Base-by-base conservation (phyloP, 2,888 invertebrate species). In the Stenodera caucasica region DNA sequence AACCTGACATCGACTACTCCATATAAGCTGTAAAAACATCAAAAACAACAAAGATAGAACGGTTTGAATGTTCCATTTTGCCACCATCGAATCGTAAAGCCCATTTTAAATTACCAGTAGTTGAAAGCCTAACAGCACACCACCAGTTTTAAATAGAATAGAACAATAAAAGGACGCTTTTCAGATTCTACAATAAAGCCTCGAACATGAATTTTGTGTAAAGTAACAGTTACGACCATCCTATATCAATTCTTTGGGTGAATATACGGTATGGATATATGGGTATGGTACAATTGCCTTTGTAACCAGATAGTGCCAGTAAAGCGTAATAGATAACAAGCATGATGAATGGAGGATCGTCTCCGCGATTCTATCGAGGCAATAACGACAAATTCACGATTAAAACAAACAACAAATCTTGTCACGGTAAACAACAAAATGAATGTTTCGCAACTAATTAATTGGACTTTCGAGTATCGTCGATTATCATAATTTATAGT, bases 81-180 rank as follows among this genome's bases (percentile, higher is more conserved):
- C 65, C 65, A 69, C 69, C 69, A 66, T 61, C 66, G 62, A 23
- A 45, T 21, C 45, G 45, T 45, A 45, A 11, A 21, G 11, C 45
- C 45, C 21, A 45, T 45, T 45, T 64, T 66, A 67, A 72, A 74
- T 75, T 72, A 72, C 72, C 72, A 70, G 71, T 72, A 72, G 70
- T 65, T 57, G 67, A 70, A 71, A 72, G 70, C 68, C 69, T 61
- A 45, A 63, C 59, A 61, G 66, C 64, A 67, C 62, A 66, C 45
- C 37, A 70, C n/a, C n/a, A n/a, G 69, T 69, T 70, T 72, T 72
- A 70, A 72, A 70, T 67, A 69, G 70, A 67, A 69, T 69, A 66
- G 69, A 69, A 70, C 68, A 70, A 70, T 72, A 70, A 70, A 67
- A 63, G 68, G 57, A 23, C 49, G 63, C 64, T 63, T 65, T 61